Evolutionary conservation across 1,140 invertebrate species (phyloP), one percentile per base, ranked within the genome.

Genomic region (Thrips palmi): DNA sequence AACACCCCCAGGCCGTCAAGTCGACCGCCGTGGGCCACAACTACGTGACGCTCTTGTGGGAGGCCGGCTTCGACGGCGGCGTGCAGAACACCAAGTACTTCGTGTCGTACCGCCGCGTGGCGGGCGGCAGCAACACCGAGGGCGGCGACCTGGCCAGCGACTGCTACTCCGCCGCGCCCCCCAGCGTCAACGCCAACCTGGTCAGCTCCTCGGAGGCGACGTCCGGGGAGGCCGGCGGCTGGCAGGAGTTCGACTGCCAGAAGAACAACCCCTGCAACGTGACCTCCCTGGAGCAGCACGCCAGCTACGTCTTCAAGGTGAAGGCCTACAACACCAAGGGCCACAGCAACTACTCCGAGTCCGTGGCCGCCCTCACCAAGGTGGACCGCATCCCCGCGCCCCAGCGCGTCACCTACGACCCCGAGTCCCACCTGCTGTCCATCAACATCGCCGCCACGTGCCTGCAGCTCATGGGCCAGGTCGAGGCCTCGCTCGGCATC

Each of bases 11-110:
- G 2, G 70, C 74, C 35, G 52, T 87, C 10, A 58, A 67, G 0
- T 67, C 76, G 5, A 60, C 72, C 29, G 72, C 76, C 44, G 64
- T 78, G 1, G 80, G 77, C 0, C 75, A 75, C 3, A 77, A 75
- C 11, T 77, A 70, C 47, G 77, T 89, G 0, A 73, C 76, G 0
- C 54, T 92, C 1, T 63, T 67, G 22, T 92, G 84, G 84, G 74
- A 80, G 45, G 70, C 81, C 1, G 86, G 85, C 0, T 93, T 92
- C 51, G 81, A 92, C 57, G 87, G 88, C 0, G 86, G 86, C 0
- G 52, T 85, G 22, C 67, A 70, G 10, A 81, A 76, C 45, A 89
- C 83, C 0, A 84, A 84, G 49, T 88, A 82, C 55, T 81, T 81
- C 46, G 77, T 88, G 4, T 70, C 69, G 6, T 82, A 81, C 51